Conservation (phyloP, 2,113 vertebrate genomes). For the Hippocampus barbouri region DNA sequence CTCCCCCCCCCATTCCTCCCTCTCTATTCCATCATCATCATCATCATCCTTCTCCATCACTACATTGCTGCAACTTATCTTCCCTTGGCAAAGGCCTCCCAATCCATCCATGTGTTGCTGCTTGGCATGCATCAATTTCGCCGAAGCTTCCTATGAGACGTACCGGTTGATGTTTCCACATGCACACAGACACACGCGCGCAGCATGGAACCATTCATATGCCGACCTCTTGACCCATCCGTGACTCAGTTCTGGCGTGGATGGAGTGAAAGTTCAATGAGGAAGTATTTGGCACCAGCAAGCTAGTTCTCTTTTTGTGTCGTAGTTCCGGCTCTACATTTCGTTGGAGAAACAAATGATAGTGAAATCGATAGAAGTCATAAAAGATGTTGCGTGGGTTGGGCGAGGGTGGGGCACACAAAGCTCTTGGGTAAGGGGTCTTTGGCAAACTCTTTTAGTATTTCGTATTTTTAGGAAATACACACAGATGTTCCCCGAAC, state of each 20-base stretch:
- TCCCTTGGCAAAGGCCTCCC: constrained; percentile 20
- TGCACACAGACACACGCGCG: neutral
- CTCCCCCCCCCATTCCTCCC: neutral
- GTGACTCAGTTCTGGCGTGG: constrained; percentile 26
- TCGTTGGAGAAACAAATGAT: neutral
- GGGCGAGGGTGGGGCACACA: neutral
- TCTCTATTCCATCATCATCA: constrained; percentile 2
- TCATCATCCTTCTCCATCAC: constrained; percentile 21
- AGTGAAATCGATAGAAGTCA: neutral
- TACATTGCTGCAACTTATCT: constrained; percentile 59
- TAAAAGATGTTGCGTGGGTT: neutral
- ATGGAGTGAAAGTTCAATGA: constrained; percentile 24
- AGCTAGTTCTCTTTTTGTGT: neutral
- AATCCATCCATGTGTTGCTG: constrained; percentile 7
- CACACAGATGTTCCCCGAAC: neutral
- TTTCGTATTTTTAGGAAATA: neutral
- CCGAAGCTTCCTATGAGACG: constrained; percentile 46
- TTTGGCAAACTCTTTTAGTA: constrained; percentile 22
- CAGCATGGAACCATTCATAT: constrained; percentile 7
- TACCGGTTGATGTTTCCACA: constrained; percentile 31
- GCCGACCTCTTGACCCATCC: constrained; percentile 45
- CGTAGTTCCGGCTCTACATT: neutral
- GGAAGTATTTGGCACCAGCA: constrained; percentile 21
- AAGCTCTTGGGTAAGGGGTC: constrained; percentile 12
- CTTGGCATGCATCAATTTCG: constrained; percentile 55